A percentile compares a stretch with the other conserved stretches of the same genome.
These are phyloP conservation scores for Argynnis bischoffii DNA, from an alignment of 2,888 invertebrate species.

Conservation along the genomic window DNA sequence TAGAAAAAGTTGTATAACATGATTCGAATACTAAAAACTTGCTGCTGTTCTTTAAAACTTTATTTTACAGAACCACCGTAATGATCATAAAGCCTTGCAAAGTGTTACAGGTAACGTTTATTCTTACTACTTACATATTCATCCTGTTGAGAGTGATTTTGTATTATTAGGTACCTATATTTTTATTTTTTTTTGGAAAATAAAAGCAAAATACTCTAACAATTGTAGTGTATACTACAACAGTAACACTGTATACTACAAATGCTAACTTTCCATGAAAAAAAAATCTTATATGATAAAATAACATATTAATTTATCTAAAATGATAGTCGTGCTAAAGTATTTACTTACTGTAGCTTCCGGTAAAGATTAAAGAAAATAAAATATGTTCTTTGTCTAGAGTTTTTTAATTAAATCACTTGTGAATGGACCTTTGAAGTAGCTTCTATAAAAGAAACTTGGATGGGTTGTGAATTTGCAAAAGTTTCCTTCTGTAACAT, in stretches of 20 bases:
- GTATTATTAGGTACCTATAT: background rate
- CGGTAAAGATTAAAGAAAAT: conserved; percentile 39
- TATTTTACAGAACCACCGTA: background rate
- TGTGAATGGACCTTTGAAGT: conserved; percentile 49
- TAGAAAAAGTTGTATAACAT: background rate
- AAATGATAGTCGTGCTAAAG: background rate
- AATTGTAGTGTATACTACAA: too few relatives aligned
- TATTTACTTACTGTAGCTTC: background rate
- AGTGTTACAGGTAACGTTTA: background rate
- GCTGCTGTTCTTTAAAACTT: background rate
- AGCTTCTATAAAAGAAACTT: conserved; percentile 38
- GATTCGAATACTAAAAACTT: conserved; percentile 2
- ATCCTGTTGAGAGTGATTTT: too few relatives aligned
- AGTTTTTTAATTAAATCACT: conserved; percentile 51
- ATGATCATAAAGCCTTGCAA: background rate
- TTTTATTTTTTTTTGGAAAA: background rate
- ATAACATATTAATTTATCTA: background rate
- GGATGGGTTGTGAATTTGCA: conserved; percentile 32
- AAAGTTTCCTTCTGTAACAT: conserved; percentile 35
- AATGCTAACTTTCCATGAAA: too few relatives aligned
- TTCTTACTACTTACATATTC: background rate
- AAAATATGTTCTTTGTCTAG: conserved; percentile 33
- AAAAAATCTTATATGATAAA: background rate
- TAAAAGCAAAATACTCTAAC: too few relatives aligned
- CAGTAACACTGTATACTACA: too few relatives aligned